These are phyloP conservation scores for Rhegmatorhina hoffmannsi DNA, from an alignment of 2,113 vertebrate species.

Conservation along the genomic window DNA sequence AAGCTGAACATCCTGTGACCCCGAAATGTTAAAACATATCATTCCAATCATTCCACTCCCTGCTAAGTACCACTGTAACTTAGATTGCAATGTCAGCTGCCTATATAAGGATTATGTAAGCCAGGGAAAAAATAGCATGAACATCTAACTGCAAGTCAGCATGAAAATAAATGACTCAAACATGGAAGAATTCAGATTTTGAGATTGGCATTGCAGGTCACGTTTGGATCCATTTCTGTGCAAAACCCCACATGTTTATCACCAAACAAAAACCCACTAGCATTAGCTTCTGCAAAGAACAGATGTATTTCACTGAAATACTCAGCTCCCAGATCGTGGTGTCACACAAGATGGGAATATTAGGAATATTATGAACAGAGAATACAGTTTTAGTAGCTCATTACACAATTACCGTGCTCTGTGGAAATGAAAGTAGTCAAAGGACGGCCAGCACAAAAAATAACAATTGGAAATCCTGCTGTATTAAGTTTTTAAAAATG, in stretches of 20 bases:
- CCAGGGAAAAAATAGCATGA: constrained; percentile 20
- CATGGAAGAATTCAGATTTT: not conserved
- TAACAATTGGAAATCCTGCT: not conserved
- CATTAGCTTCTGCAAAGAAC: not conserved
- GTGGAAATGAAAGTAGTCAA: not conserved
- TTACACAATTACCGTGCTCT: not conserved
- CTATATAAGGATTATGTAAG: constrained; percentile 56
- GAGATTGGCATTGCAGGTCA: not conserved
- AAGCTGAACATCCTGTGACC: constrained; percentile 34
- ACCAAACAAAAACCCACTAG: not conserved
- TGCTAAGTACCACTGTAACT: constrained; percentile 38
- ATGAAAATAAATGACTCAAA: constrained; percentile 37
- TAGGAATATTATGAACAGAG: not conserved
- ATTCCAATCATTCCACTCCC: constrained; percentile 9
- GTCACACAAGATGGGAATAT: not conserved
- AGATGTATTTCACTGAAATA: not conserved
- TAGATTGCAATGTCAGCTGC: constrained; percentile 55
- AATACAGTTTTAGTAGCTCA: not conserved
- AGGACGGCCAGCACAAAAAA: not conserved
- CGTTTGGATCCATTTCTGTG: not conserved
- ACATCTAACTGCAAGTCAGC: constrained; percentile 56
- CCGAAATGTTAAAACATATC: not conserved
- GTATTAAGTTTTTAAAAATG: not conserved
- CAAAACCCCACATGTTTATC: not conserved
- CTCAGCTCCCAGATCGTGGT: not conserved